These are phyloP conservation scores for Chrosomus eos DNA, from an alignment of 2,797 vertebrate genomes.

Conservation along the genomic window DNA sequence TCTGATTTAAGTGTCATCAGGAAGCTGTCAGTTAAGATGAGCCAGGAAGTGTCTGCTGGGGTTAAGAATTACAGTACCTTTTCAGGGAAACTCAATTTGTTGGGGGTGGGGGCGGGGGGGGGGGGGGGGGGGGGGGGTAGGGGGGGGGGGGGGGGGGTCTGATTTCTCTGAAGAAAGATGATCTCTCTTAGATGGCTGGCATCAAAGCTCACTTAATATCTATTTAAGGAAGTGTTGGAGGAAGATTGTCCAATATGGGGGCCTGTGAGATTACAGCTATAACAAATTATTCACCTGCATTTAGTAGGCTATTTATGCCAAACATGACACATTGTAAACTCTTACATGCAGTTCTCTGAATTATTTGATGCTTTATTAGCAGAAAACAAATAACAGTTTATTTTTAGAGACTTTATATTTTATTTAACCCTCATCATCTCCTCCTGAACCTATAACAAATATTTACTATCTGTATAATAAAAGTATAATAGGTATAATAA, in stretches of 20 bases:
- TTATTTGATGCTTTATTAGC: constrained; percentile 34
- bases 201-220: constrained; percentile 39
- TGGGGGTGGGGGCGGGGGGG: neutral
- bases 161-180: constrained; percentile 37
- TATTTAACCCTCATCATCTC: neutral
- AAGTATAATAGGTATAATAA: no score
- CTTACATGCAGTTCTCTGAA: constrained; percentile 2
- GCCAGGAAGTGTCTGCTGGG: constrained; percentile 39
- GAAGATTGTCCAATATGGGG: constrained; percentile 4
- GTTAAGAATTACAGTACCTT: constrained; percentile 45
- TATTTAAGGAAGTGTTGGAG: constrained; percentile 23
- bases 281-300: constrained; percentile 2
- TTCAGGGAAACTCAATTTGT: constrained; percentile 47
- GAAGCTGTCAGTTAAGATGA: constrained; percentile 52
- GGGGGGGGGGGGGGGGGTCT: neutral
- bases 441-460: no score
- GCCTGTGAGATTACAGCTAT: neutral
- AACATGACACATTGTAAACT: constrained; percentile 48
- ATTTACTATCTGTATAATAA: no score
- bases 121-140: neutral
- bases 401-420: neutral
- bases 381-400: neutral
- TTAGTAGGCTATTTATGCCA: constrained; percentile 26
- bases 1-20: constrained; percentile 59
- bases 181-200: constrained; percentile 52